phyloP scores from a whole-genome alignment of 2,888 invertebrate species.

The Phyllotreta cruciferae region DNA sequence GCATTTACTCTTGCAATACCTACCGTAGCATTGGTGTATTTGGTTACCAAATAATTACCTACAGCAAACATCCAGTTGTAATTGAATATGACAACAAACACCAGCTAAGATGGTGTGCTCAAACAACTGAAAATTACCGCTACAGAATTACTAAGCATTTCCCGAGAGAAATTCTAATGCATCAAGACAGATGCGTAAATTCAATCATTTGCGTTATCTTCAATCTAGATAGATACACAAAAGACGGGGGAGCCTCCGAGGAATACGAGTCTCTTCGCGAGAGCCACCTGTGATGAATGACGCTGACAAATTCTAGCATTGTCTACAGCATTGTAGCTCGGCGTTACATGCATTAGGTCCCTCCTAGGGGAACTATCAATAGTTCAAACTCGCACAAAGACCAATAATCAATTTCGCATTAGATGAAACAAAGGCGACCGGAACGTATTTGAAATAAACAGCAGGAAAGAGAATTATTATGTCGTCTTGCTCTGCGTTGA shows the following conservation, averaged over 20 bases:
- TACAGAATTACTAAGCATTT: constrained; percentile 8
- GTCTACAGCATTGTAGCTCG: constrained; percentile 20
- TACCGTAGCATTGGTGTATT: no score
- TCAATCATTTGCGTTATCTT: constrained; percentile 10
- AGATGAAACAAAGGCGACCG: constrained; percentile 16
- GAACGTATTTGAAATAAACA: constrained; percentile 10
- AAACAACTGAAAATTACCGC: neutral
- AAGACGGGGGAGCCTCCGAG: constrained; percentile 18
- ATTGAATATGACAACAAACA: no score
- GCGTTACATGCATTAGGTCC: constrained; percentile 22
- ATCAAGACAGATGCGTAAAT: constrained; percentile 17
- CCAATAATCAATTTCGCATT: constrained; percentile 27
- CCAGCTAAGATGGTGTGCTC: no score
- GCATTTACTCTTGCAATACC: no score
- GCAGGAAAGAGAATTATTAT: constrained; percentile 8
- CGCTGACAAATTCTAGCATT: constrained; percentile 32
- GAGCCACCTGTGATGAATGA: constrained; percentile 31
- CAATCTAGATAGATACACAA: constrained; percentile 6
- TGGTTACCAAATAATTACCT: no score
- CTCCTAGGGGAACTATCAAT: constrained; percentile 30
- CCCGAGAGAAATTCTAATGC: neutral
- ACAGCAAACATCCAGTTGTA: no score
- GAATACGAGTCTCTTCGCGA: constrained; percentile 15
- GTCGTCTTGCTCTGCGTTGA: no score
- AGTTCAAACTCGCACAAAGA: constrained; percentile 20